Conservation (phyloP, 2,888 invertebrate species). For the Ethmia dodecea region DNA sequence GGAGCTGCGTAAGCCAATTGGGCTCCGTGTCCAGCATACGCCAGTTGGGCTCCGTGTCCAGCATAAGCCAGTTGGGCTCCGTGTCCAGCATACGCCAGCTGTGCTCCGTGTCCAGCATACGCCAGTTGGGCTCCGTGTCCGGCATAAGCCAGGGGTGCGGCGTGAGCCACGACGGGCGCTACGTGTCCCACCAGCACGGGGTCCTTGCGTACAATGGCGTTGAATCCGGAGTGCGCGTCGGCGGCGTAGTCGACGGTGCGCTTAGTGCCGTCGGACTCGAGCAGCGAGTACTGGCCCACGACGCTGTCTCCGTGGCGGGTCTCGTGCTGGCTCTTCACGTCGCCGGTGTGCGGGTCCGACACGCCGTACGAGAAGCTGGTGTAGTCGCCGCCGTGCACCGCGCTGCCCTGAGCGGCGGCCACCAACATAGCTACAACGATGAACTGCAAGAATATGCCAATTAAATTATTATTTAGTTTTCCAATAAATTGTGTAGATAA, state of each 20-base stretch:
- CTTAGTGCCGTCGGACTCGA: slow-evolving; percentile 54
- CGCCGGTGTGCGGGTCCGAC: slow-evolving; percentile 55
- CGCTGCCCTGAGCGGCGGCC: slow-evolving; percentile 27
- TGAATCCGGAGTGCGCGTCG: slow-evolving; percentile 56
- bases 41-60: slow-evolving; percentile 18
- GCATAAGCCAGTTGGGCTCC: slow-evolving; percentile 23
- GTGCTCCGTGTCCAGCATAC: slow-evolving; percentile 14
- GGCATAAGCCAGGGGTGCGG: slow-evolving; percentile 2
- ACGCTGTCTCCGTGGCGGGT: slow-evolving; percentile 50
- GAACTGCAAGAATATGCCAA: slow-evolving; percentile 16
- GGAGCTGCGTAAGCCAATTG: slow-evolving; percentile 16
- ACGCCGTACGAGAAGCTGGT: slow-evolving; percentile 52
- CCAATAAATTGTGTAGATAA: no score
- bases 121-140: slow-evolving; percentile 16
- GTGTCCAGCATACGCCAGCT: slow-evolving; percentile 16
- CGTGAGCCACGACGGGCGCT: slow-evolving; percentile 18
- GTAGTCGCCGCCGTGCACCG: slow-evolving; percentile 23
- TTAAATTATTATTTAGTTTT: background rate
- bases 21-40: slow-evolving; percentile 9
- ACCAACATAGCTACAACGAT: slow-evolving; percentile 29
- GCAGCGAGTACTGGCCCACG: slow-evolving; percentile 53
- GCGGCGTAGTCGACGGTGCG: slow-evolving; percentile 59
- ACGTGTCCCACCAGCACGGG: slow-evolving; percentile 22
- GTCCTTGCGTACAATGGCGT: slow-evolving; percentile 54
- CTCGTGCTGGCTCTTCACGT: slow-evolving; percentile 55